Percentiles rank a stretch among this genome's conserved stretches.
These are phyloP conservation scores for Spodoptera frugiperda DNA, from an alignment of 1,140 invertebrate species.

Conservation along the genomic window DNA sequence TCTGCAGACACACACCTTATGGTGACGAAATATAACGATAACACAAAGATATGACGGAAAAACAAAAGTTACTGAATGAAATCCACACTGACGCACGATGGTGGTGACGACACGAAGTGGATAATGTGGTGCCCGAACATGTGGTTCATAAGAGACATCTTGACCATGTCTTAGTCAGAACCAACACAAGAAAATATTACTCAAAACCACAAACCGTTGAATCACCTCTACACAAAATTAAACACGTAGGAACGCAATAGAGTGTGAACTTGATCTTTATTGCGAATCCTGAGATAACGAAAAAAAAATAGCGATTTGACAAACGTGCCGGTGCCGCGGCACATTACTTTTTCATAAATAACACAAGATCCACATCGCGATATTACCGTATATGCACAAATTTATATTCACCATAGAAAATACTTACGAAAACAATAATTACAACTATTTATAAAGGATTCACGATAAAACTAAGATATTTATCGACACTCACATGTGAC, in stretches of 20 bases:
- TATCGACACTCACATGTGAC: slow-evolving; percentile 87
- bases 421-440: slow-evolving; percentile 84
- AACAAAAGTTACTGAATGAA: slow-evolving; percentile 50
- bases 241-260: slow-evolving; percentile 54
- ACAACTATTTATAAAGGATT: slow-evolving; percentile 77
- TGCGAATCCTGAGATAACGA: slow-evolving; percentile 64
- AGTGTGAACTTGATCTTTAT: slow-evolving; percentile 64
- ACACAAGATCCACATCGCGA: slow-evolving; percentile 77
- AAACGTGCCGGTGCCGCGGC: slow-evolving; percentile 83
- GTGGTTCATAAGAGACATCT: slow-evolving; percentile 79
- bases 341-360: slow-evolving; percentile 71
- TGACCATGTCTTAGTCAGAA: slow-evolving; percentile 65
- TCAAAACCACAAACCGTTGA: slow-evolving; percentile 56
- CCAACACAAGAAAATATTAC: slow-evolving; percentile 61
- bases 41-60: slow-evolving; percentile 38
- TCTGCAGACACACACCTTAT: slow-evolving; percentile 37
- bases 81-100: slow-evolving; percentile 50
- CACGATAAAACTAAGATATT: slow-evolving; percentile 84
- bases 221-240: slow-evolving; percentile 55
- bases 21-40: slow-evolving; percentile 50
- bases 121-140: slow-evolving; percentile 72
- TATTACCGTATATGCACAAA: slow-evolving; percentile 72
- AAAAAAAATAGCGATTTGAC: slow-evolving; percentile 80
- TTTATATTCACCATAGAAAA: slow-evolving; percentile 79
- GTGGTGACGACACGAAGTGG: slow-evolving; percentile 48